Base-by-base conservation (phyloP, 2,797 vertebrate species). In the Orestias chungarensis region DNA sequence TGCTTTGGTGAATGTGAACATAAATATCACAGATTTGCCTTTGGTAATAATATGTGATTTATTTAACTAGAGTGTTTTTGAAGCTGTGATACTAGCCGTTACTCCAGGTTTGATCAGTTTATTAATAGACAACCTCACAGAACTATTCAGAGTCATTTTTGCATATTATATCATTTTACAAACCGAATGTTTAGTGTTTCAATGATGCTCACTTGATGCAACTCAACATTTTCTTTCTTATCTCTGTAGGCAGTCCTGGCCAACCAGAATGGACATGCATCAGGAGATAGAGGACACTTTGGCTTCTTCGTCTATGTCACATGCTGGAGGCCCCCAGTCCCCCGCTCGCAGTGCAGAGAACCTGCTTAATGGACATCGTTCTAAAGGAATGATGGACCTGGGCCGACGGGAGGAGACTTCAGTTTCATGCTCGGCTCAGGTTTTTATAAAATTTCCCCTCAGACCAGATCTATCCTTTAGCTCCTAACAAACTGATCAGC, bases 271-370 rank as follows among this genome's bases (percentile, higher is more conserved):
- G 0, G 97, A 98, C 59, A 96, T 99, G 59, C 96, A 98, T 43
- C 97, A 99, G 80, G 97, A 99, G 87, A 96, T 99, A 3, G 97
- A 99, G 86, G 97, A 99, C 80, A 97, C 97, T 81, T 92, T 99
- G 69, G 97, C 97, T 0, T 94, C 97, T 9, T 96, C 97, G 4
- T 96, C 98, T 68, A 94, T 99, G 81, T 96, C 96, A 31, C 97
- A 99, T 0, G 84, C 94, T 0, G 89, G 96, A 0, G 96, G 96
- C 64, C 95, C 97, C 1, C 97, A 96, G 91, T 93, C 96, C 0
- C 96, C 97, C 0, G 97, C 97, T 49, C 96, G 97, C 79, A 96
- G 95, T 0, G 78, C 96, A 0, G 97, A 99, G 87, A 96, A 83
- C 1, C 92, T 98, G 80, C 95, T 99, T 27, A 99, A 99, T 0